Conservation (phyloP, 2,797 vertebrate genomes). For the Enteromius mattozi region DNA sequence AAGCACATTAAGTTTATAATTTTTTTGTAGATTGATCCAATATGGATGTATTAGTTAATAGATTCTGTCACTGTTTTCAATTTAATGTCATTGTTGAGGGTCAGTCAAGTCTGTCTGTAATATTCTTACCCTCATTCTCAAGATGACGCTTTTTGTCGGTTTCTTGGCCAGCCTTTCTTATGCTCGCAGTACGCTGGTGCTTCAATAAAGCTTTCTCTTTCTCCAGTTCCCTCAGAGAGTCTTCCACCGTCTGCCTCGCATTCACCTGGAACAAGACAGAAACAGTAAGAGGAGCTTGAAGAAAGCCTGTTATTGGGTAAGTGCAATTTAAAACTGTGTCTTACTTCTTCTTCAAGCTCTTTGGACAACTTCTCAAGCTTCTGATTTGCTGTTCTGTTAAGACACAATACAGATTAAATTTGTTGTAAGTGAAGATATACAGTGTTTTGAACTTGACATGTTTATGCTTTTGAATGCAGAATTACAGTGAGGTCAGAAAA, state of each 20-base stretch:
- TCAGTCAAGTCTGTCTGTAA: neutral
- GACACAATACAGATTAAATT: constrained; percentile 16
- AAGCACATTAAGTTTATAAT: neutral
- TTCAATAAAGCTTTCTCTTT: constrained; percentile 92
- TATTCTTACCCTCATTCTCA: constrained; percentile 88
- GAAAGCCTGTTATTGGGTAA: neutral
- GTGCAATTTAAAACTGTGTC: neutral
- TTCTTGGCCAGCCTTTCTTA: constrained; percentile 91
- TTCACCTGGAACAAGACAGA: constrained; percentile 80
- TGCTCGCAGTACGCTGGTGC: constrained; percentile 90
- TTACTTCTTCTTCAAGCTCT: constrained; percentile 95
- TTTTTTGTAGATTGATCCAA: neutral
- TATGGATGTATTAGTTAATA: neutral
- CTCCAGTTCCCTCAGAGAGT: constrained; percentile 88
- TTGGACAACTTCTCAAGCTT: constrained; percentile 93
- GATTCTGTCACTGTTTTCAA: neutral
- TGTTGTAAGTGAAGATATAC: neutral
- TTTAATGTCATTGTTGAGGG: neutral
- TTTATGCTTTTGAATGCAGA: neutral
- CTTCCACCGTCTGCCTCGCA: constrained; percentile 87
- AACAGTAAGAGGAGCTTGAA: neutral
- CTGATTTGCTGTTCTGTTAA: constrained; percentile 83
- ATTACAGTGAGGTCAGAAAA: neutral
- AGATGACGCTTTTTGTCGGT: constrained; percentile 89
- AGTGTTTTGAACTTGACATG: neutral